phyloP scores from a whole-genome alignment of 2,113 vertebrate genomes.

The Chloebia gouldiae region DNA sequence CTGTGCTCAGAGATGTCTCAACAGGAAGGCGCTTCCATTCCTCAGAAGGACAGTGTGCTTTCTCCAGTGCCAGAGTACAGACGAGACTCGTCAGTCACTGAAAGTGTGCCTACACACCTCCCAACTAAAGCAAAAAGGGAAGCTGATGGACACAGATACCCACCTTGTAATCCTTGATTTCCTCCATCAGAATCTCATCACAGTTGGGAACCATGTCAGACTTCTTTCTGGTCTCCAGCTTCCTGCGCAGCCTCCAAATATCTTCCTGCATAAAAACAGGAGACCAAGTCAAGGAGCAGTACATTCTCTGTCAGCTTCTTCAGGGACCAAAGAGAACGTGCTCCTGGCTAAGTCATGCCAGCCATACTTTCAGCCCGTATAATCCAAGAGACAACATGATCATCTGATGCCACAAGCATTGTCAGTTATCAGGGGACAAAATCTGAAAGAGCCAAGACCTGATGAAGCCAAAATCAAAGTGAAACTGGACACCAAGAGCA shows the following conservation, averaged over 20 bases:
- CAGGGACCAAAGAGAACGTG: background rate
- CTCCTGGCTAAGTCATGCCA: background rate
- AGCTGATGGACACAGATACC: background rate
- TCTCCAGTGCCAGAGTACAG: background rate
- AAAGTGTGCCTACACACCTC: background rate
- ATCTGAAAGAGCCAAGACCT: background rate
- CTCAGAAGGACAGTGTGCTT: background rate
- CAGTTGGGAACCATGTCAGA: slow-evolving; percentile 95
- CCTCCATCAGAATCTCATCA: slow-evolving; percentile 96
- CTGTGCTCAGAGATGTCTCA: background rate
- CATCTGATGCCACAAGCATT: background rate
- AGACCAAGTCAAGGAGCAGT: background rate
- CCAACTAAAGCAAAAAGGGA: background rate
- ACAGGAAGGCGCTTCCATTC: background rate
- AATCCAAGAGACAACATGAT: background rate
- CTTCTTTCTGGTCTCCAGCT: slow-evolving; percentile 95
- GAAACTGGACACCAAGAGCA: background rate
- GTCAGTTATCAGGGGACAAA: background rate
- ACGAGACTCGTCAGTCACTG: background rate
- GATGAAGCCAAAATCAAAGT: background rate
- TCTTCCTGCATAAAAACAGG: slow-evolving; percentile 80
- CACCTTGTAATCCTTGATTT: slow-evolving; percentile 97
- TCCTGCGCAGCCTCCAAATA: slow-evolving; percentile 91
- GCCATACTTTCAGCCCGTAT: background rate
- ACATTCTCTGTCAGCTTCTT: background rate